Evolutionary conservation across 2,797 vertebrate genomes (phyloP).

Genomic region (Pelodytes ibericus): DNA sequence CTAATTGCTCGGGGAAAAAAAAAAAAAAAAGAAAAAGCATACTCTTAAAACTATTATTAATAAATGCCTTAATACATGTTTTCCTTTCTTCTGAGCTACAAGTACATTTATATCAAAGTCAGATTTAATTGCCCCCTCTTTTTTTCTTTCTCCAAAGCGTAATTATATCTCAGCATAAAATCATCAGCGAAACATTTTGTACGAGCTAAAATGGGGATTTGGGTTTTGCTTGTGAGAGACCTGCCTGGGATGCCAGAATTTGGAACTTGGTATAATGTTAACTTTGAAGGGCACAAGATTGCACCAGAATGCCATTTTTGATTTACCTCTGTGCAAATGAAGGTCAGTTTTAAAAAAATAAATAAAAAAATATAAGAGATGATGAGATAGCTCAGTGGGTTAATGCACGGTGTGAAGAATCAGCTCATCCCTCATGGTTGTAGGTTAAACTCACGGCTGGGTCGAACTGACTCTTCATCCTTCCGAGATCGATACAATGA

Average conservation of each 20-base stretch:
- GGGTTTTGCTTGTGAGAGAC: not conserved
- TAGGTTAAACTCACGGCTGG: too few species aligned
- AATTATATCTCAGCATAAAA: slow-evolving; percentile 41
- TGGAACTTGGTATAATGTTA: not conserved
- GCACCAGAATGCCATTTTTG: too few species aligned
- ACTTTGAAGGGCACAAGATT: not conserved
- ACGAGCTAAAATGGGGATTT: not conserved
- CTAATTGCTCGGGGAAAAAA: slow-evolving; percentile 69
- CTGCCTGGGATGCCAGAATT: not conserved
- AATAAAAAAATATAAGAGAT: too few species aligned
- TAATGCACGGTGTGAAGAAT: too few species aligned
- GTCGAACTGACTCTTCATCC: too few species aligned
- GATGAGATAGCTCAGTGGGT: too few species aligned
- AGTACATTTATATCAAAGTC: slow-evolving; percentile 46
- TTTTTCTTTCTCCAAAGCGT: slow-evolving; percentile 11
- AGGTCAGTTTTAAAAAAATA: too few species aligned
- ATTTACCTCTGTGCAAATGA: too few species aligned
- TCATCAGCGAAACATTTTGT: not conserved
- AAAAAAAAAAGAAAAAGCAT: slow-evolving; percentile 64
- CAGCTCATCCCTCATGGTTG: too few species aligned
- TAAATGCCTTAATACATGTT: slow-evolving; percentile 38
- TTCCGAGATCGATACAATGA: too few species aligned
- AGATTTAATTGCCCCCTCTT: slow-evolving; percentile 30
- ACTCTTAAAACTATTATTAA: slow-evolving; percentile 65
- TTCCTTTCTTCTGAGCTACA: slow-evolving; percentile 45